Evolutionary conservation across 2,113 vertebrate genomes (phyloP), one percentile per base, ranked within the genome.

Genomic region (Anarhynchus alexandrinus): DNA sequence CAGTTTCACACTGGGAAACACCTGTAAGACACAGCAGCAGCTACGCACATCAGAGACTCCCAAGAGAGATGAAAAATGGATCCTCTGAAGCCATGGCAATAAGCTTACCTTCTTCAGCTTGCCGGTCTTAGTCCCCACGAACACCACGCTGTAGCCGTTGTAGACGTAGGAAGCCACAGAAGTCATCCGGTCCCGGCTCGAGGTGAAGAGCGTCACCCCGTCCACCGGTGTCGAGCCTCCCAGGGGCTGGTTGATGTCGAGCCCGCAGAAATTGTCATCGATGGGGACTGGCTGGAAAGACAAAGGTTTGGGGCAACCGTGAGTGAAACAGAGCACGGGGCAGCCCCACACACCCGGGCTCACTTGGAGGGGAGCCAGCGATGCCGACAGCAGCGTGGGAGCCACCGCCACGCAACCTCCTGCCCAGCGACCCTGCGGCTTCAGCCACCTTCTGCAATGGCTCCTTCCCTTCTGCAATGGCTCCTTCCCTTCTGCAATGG

Each of bases 231-330:
- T 98, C 0, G 99, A 99, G 78, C 99, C 99, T 27, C 99, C 99
- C 10, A 99, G 98, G 0, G 99, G 99, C 97, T 99, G 99, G 98
- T 99, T 99, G 98, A 99, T 99, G 98, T 99, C 99, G 43, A 99
- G 97, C 72, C 99, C 99, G 3, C 99, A 99, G 98, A 99, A 99
- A 15, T 99, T 99, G 98, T 99, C 99, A 34, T 99, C 99, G 2
- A 99, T 99, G 79, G 99, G 99, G 66, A 99, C 99, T 4, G 99
- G 99, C 99, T 99, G 94, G n/a, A 98, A 67, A 78, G 79, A 94
- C 6, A 16, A 19, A 94, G 32, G 76, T 70, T 81, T 88, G 72
- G 80, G 79, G 86, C 29, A 36, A 79, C 55, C 1, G 30, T 96
- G 91, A 98, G 88, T 17, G 73, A 80, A 52, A 59, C 12, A 58